Conservation (phyloP, 2,113 vertebrate genomes). For the Colossoma macropomum region DNA sequence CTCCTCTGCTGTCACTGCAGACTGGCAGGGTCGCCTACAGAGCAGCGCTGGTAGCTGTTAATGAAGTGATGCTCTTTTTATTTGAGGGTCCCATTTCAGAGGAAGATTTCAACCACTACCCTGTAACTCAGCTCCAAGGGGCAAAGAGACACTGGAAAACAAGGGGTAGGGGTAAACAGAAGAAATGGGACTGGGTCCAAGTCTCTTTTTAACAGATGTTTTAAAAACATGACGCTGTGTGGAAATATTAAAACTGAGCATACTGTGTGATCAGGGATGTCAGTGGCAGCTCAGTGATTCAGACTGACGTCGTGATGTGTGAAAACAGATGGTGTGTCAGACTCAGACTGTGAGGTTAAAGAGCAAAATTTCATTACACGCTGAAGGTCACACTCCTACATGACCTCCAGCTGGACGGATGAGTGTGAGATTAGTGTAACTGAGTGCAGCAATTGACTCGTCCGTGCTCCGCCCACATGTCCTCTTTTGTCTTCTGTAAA, state of each 20-base stretch:
- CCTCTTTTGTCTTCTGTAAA: neutral
- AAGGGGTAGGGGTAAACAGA: no score
- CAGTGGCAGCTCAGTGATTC: conserved; percentile 49
- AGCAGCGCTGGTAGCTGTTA: no score
- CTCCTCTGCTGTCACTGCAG: no score
- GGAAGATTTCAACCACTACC: no score
- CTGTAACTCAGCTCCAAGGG: no score
- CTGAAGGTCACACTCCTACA: conserved; percentile 76
- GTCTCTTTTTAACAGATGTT: no score
- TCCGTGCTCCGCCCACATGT: neutral
- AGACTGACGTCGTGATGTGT: conserved; percentile 79
- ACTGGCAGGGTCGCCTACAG: no score
- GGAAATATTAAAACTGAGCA: neutral
- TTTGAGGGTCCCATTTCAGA: no score
- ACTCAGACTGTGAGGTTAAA: conserved; percentile 77
- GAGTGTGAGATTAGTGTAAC: neutral
- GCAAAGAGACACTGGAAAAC: no score
- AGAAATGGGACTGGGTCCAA: no score
- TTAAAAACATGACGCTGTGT: no score
- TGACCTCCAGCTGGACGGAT: conserved; percentile 56
- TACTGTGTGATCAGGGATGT: neutral
- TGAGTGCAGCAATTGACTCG: neutral
- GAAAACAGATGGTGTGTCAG: conserved; percentile 65
- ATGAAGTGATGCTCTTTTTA: no score
- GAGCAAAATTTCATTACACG: conserved; percentile 79